Evolutionary conservation across 2,888 invertebrate genomes (phyloP), one percentile per base, ranked within the genome.

Genomic region (Chymomyza procnemis): DNA sequence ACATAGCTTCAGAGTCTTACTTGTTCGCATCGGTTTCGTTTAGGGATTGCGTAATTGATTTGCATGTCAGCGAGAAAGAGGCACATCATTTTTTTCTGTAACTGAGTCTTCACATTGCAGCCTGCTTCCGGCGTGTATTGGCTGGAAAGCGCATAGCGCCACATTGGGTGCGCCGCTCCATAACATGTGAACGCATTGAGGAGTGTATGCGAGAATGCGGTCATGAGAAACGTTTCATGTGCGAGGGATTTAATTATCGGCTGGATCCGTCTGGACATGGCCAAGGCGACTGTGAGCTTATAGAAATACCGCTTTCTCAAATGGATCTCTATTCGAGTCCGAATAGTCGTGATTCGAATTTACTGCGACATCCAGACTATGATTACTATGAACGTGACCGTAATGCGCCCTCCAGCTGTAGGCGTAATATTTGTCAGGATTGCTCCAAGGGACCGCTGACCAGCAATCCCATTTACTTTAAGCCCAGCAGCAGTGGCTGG

Each of bases 191-290:
- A 81, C 92, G 93, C 0, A 92, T 96, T 0, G 95, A 95, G 80
- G 95, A 95, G 83, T 96, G 96, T 88, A 93, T 95, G 87, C 91
- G 93, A 50, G 95, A 95, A 79, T 96, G 96, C 80, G 94, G 94
- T 1, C 92, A 93, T 5, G 96, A 96, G 88, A 94, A 93, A 84
- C 92, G 93, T 61, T 96, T 96, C 87, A 93, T 93, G 74, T 96
- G 96, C 87, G 95, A 96, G 90, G 96, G 96, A 76, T 96, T 96
- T 87, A 96, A 96, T 89, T 96, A 96, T 91, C 93, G 95, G 93
- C 94, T 95, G 85, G 95, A 95, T 89, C 93, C 93, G 0, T 92
- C 93, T 0, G 94, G 94, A 75, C 93, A 94, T 65, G 94, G 94
- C 0, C 94, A 94, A 90, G 95, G 96, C 9, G 94, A 95, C 22